Conservation (phyloP, 2,888 invertebrate species). For the Rhagophthalmus giganteus region DNA sequence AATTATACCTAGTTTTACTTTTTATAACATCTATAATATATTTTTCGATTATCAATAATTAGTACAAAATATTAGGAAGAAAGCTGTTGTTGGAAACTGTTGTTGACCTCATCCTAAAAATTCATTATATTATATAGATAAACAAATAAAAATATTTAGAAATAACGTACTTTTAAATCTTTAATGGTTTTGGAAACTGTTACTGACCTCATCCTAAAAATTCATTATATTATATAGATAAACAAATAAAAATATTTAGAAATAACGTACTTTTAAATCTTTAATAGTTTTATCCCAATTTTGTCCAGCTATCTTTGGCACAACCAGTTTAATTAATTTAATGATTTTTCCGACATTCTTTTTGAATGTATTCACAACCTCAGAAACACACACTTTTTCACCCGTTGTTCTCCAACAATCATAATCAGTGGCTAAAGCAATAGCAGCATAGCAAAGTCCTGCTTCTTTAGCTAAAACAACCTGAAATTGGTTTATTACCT, state of each 20-base stretch:
- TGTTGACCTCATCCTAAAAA: too few species aligned
- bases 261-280: constrained; percentile 62
- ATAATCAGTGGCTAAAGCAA: constrained; percentile 97
- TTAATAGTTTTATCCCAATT: constrained; percentile 71
- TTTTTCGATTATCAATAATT: too few species aligned
- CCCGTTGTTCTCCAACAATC: constrained; percentile 90
- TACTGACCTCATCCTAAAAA: too few species aligned
- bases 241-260: constrained; percentile 3
- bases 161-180: constrained; percentile 62
- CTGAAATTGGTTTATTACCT: constrained; percentile 60
- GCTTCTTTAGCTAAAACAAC: constrained; percentile 92
- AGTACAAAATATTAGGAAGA: too few species aligned
- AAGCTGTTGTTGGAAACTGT: too few species aligned
- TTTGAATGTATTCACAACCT: constrained; percentile 78
- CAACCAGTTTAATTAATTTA: constrained; percentile 69
- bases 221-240: too few species aligned
- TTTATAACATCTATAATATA: too few species aligned
- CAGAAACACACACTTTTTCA: constrained; percentile 70
- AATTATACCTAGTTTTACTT: too few species aligned
- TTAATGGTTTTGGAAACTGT: too few species aligned
- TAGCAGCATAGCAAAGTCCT: constrained; percentile 86
- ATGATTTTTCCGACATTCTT: constrained; percentile 79
- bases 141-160: constrained; percentile 3
- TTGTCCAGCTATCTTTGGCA: constrained; percentile 70
- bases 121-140: too few species aligned